Percentiles rank a stretch among this genome's conserved stretches.
Evolutionary conservation across 2,888 invertebrate genomes (phyloP).

Genomic region (Ceramica pisi): DNA sequence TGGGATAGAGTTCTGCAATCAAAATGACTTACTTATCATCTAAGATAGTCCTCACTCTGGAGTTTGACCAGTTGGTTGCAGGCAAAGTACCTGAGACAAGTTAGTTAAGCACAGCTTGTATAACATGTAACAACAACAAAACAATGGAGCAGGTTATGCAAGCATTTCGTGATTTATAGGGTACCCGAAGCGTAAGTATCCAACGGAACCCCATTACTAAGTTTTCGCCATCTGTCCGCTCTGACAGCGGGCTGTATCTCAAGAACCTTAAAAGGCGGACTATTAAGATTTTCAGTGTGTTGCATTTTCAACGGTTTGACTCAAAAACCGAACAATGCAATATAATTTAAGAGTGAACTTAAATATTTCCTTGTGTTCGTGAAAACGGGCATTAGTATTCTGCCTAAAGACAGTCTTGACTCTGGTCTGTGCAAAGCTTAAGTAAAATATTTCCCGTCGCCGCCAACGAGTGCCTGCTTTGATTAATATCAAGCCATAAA

Average conservation of each 20-base stretch:
- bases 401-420: slow-evolving; percentile 3
- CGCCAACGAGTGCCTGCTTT: slow-evolving; percentile 56
- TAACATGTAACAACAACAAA: no score
- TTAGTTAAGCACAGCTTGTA: neutral
- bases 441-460: slow-evolving; percentile 44
- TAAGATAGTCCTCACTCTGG: neutral
- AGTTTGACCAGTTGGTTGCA: neutral
- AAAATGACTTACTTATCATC: slow-evolving; percentile 9
- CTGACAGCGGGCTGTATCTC: no score
- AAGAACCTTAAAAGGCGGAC: no score
- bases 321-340: neutral
- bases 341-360: neutral
- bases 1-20: slow-evolving; percentile 24
- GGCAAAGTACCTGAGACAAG: neutral
- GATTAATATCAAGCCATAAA: slow-evolving; percentile 76
- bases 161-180: no score
- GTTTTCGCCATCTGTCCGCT: no score
- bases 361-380: neutral
- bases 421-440: slow-evolving; percentile 7
- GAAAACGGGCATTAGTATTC: neutral
- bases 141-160: no score
- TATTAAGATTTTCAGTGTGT: neutral
- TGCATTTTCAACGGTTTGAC: neutral
- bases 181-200: no score
- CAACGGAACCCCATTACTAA: no score